Base-by-base conservation (phyloP, 2,888 invertebrate species). In the Spodoptera picta region DNA sequence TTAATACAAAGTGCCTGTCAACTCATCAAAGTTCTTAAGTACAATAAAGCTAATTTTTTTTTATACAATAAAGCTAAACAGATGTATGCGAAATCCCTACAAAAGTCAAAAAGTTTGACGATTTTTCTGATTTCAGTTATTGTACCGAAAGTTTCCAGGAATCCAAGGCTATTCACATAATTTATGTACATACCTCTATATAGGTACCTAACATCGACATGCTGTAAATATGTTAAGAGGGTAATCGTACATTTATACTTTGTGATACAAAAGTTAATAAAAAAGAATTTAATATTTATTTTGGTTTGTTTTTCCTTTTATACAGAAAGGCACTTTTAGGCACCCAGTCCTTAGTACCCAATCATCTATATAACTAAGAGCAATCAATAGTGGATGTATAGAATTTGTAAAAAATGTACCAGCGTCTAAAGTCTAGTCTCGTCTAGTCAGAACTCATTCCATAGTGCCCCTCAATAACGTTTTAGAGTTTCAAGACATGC, bases 231-330 rank as follows among this genome's bases (percentile, higher is more conserved):
- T 65, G 52, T 59, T 63, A 69, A 19, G 69, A 62, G 69, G 68
- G 65, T 78, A 73, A 66, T 64, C 55, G 61, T 69, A 81, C 73
- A 75, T 77, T 75, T 72, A 69, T 79, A 81, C 73, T 80, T 85
- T 87, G 87, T 87, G 88, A 89, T 87, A 89, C 77, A 76, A 85
- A 83, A 73, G 73, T 76, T 80, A 85, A 84, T 85, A 84, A 84
- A 82, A 80, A 61, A 74, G 52, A 59, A 69, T 64, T 61, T 70
- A 65, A 67, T 62, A 53, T 53, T 44, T 44, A 49, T 4, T 1
- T 12, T 50, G 49, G 56, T 51, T 59, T 73, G 66, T 74, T 65
- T 53, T 24, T 69, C 27, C 36, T 45, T 12, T 27, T 10, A 4
- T 4, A 27, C 0, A 27, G 4, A 4, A 27, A 27, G 27, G 27